Base-by-base conservation (phyloP, 1,140 invertebrate genomes). In the Ceratitis capitata region DNA sequence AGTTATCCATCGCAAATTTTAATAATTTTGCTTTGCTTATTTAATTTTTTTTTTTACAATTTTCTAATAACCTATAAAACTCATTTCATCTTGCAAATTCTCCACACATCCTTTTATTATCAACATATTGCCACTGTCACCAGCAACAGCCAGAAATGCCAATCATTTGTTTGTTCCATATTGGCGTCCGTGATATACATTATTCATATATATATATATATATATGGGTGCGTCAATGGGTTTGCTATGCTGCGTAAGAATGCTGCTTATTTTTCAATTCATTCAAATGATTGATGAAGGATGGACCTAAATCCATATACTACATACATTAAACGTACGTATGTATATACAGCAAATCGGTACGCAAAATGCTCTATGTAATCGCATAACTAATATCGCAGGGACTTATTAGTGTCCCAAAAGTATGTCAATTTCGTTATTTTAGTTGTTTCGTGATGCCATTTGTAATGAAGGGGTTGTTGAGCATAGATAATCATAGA, bases 351-450 rank as follows among this genome's bases (percentile, higher is more conserved):
- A 9, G n/a, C 51, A 69, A 69, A 29, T 39, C 61, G 39, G 29
- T 14, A 69, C 61, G 39, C 39, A 69, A n/a, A 19, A 69, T 32
- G 32, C 32, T 69, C 3, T 35, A 39, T 69, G 6, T 69, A 35
- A 69, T 19, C 29, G 61, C 61, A 69, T 69, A 69, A 69, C 61
- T 69, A 69, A 69, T 35, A 35, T 69, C 29, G 39, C 61, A 69
- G 61, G 32, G 32, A 69, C 61, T 69, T 69, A n/a, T n/a, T n/a
- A 69, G 29, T 69, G 61, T 35, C 61, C 61, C 32, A 16, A 35
- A 69, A 69, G 61, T 69, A 35, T 69, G 61, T 69, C 61, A 69
- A 32, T 69, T 29, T 29, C 39, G 61, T 69, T n/a, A n/a, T n/a
- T n/a, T n/a, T n/a, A n/a, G n/a, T n/a, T n/a, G n/a, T n/a, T n/a